Conservation (phyloP, 2,888 invertebrate genomes). For the Endotricha flammealis region DNA sequence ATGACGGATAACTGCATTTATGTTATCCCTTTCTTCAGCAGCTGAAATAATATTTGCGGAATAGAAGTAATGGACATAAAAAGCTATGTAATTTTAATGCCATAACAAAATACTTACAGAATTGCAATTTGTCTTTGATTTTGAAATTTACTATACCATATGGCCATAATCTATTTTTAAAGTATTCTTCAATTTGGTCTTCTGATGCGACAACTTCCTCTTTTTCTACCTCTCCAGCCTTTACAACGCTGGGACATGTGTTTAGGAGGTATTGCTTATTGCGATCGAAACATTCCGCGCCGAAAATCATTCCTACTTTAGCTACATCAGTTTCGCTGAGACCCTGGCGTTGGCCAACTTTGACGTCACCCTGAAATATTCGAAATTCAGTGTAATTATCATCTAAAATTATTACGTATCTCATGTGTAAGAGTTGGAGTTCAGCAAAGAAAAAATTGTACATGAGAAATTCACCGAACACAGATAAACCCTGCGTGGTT, state of each 20-base stretch:
- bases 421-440: too few species aligned
- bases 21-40: slow-evolving; percentile 58
- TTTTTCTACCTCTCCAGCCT: slow-evolving; percentile 8
- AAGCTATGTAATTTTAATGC: slow-evolving; percentile 10
- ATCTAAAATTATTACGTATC: too few species aligned
- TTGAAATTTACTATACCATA: slow-evolving; percentile 52
- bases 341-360: slow-evolving; percentile 59
- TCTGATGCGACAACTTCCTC: slow-evolving; percentile 18
- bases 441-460: too few species aligned
- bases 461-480: too few species aligned
- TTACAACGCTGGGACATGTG: slow-evolving; percentile 59
- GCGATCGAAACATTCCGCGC: slow-evolving; percentile 50
- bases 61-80: slow-evolving; percentile 7
- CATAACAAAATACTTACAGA: slow-evolving; percentile 42
- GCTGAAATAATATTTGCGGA: slow-evolving; percentile 30
- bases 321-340: slow-evolving; percentile 56
- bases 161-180: slow-evolving; percentile 50
- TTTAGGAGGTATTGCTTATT: slow-evolving; percentile 53
- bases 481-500: too few species aligned
- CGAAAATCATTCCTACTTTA: slow-evolving; percentile 51
- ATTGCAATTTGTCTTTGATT: slow-evolving; percentile 46
- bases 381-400: too few species aligned
- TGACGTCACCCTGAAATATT: slow-evolving; percentile 37
- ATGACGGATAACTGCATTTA: slow-evolving; percentile 53
- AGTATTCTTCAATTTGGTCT: slow-evolving; percentile 46